A percentile compares a stretch with the other conserved stretches of the same genome.
Evolutionary conservation across 2,113 vertebrate species (phyloP).

Genomic region (Fulmarus glacialis): DNA sequence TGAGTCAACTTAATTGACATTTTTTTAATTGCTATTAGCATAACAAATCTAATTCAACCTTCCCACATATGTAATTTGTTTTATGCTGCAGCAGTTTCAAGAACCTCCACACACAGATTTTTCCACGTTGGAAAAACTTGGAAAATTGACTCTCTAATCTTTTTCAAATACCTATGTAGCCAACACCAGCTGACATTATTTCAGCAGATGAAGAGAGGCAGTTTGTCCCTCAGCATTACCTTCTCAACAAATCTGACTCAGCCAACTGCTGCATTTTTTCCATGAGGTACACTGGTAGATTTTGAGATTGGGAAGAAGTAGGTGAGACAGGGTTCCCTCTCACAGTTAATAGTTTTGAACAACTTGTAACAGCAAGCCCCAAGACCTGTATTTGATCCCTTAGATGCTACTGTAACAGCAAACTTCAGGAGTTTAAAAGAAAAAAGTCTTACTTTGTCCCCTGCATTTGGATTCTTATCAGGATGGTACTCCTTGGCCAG

Average conservation of each 20-base stretch:
- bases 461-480: slow-evolving; percentile 98
- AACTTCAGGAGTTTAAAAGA: neutral
- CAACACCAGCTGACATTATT: neutral
- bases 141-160: neutral
- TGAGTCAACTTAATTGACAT: neutral
- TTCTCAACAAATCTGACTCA: neutral
- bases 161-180: neutral
- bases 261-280: neutral
- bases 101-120: neutral
- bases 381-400: neutral
- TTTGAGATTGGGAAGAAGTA: neutral
- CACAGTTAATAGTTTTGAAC: neutral
- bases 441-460: slow-evolving; percentile 88
- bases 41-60: neutral
- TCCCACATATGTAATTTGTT: neutral
- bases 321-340: neutral
- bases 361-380: neutral
- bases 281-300: rapidly evolving
- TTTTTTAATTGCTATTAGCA: neutral
- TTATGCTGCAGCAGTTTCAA: neutral
- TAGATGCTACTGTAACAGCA: neutral
- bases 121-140: neutral
- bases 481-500: slow-evolving; percentile 98
- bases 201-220: neutral
- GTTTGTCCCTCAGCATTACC: neutral